phyloP scores from a whole-genome alignment of 2,113 vertebrate species.

The Malurus alboscapulatus region DNA sequence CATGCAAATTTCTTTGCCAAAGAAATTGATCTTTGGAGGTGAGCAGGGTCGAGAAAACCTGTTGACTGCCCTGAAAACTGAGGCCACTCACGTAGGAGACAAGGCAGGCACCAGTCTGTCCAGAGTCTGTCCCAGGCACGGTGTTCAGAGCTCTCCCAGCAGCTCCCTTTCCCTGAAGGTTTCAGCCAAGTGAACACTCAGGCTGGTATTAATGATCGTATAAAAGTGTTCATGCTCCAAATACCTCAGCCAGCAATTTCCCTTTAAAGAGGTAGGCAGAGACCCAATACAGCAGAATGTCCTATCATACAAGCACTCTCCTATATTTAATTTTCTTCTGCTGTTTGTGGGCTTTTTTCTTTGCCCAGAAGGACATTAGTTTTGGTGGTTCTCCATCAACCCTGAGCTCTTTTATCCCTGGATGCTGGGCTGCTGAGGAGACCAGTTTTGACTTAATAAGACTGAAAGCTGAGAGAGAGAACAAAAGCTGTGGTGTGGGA shows the following conservation, averaged over 20 bases:
- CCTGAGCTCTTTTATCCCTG: not conserved
- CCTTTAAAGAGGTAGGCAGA: not conserved
- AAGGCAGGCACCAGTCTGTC: not conserved
- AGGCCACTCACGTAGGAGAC: not conserved
- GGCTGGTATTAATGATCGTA: not conserved
- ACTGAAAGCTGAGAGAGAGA: not conserved
- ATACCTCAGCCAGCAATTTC: not conserved
- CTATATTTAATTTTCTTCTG: not conserved
- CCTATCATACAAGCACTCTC: not conserved
- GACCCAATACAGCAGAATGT: not conserved
- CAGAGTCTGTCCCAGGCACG: accelerated
- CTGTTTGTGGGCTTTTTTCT: not conserved
- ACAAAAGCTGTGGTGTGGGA: not conserved
- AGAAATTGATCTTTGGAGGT: not conserved
- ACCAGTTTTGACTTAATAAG: not conserved
- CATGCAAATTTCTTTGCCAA: not conserved
- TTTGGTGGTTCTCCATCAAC: not conserved
- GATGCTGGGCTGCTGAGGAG: not conserved
- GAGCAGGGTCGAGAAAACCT: not conserved
- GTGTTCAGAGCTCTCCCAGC: not conserved
- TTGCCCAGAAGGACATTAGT: not conserved
- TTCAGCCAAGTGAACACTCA: not conserved
- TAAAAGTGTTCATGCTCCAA: not conserved
- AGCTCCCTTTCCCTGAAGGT: not conserved
- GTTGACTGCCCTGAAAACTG: not conserved